phyloP scores from a whole-genome alignment of 2,888 invertebrate species.

The Ptilodon capucinus region DNA sequence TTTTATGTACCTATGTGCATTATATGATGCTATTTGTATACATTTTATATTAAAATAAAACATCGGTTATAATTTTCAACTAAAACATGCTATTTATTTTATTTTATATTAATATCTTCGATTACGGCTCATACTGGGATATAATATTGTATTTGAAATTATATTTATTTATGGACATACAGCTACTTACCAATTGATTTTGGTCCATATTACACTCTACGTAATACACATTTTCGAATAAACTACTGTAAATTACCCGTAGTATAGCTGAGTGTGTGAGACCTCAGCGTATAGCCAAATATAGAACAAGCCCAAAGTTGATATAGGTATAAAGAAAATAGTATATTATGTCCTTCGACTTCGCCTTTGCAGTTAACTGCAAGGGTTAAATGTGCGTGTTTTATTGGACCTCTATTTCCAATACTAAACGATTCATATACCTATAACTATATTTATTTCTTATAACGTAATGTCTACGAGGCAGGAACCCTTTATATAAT shows the following conservation, averaged over 20 bases:
- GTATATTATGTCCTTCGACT: conserved; percentile 2
- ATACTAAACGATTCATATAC: conserved; percentile 24
- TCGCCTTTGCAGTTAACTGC: background rate
- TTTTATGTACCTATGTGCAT: background rate
- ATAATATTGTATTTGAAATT: conserved; percentile 2
- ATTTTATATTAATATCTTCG: conserved; percentile 22
- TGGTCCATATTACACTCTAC: conserved; percentile 37
- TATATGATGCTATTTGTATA: too few species aligned
- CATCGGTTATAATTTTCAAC: conserved; percentile 8
- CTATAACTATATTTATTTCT: conserved; percentile 24
- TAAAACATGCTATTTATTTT: conserved; percentile 13
- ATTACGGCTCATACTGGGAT: conserved; percentile 9
- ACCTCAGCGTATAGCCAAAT: background rate
- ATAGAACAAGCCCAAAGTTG: conserved; percentile 5
- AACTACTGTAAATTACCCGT: conserved; percentile 6
- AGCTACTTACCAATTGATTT: conserved; percentile 32
- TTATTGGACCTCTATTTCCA: conserved; percentile 46
- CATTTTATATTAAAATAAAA: conserved; percentile 15
- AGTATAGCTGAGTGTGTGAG: background rate
- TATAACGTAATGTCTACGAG: conserved; percentile 23
- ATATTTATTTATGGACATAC: conserved; percentile 19
- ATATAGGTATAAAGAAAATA: conserved; percentile 19
- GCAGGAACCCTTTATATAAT: conserved; percentile 23
- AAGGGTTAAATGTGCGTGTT: conserved; percentile 52
- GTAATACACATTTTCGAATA: conserved; percentile 1